Evolutionary conservation across 30 jellyfish, hydroid and myxozoan genomes (phyloP), one percentile per base, ranked within the genome.

Genomic region (Pseudorhiza aurosa): DNA sequence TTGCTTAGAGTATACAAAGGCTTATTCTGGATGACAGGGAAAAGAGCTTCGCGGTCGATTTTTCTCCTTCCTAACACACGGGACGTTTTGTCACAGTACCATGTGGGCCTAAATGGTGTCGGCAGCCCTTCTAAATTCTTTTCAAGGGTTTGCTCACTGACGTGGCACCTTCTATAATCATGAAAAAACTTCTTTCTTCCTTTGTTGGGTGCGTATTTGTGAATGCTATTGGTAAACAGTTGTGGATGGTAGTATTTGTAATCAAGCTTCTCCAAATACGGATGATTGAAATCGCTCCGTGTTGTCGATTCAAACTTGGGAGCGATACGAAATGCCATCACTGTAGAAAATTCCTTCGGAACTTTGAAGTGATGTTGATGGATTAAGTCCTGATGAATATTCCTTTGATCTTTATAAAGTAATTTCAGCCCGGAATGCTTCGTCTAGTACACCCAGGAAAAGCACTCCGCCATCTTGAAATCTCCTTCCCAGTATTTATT

Each of bases 41-140:
- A 88, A 0, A 77, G 83, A 2, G 91, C 57, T 67, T 88, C 97
- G 17, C 94, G 85, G 57, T 88, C 87, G 17, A 64, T 55, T 65
- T 88, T 79, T 43, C 97, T 59, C 33, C 77, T 65, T 15, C 97
- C 97, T 60, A 88, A 73, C 10, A 81, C 97, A 25, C 88, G 74
- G 60, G 79, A 94, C 8, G 90, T 82, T 53, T 80, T 78, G 53
- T 88, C 97, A 44, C 91, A 78, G 31, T 45, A 10, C 86, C 76
- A 71, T 0, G 97, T 75, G n/a, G 97, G 97, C 65, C 89, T 25
- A 9, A 78, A 27, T 9, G 89, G 86, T n/a, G 68, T 4, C 15
- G 37, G 51, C n/a, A 43, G 42, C 56, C 37, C 35, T 31, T 56
- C 77, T 7, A 73, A 82, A 72, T 88, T 88, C 33, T 60, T 49